Conservation (phyloP, 2,113 vertebrate species). For the Ginglymostoma cirratum region DNA sequence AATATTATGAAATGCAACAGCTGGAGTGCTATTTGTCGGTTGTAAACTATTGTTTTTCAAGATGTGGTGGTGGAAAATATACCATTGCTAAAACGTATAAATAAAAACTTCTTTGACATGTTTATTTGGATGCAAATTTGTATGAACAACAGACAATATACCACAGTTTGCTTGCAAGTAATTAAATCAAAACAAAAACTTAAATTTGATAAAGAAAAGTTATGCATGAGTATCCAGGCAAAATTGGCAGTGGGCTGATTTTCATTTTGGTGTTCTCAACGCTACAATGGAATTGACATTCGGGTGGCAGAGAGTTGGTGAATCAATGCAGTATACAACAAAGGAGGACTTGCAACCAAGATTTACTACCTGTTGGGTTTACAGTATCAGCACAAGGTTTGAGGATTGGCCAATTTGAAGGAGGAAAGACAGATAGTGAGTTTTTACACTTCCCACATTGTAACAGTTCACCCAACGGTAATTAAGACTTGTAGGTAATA, state of each 20-base stretch:
- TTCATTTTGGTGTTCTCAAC: conserved; percentile 12
- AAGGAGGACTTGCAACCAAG: background rate
- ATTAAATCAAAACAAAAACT: background rate
- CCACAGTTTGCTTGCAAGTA: background rate
- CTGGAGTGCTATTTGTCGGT: background rate
- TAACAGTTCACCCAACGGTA: background rate
- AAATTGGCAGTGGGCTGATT: background rate
- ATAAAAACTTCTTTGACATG: background rate
- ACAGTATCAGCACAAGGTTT: background rate
- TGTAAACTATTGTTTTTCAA: background rate
- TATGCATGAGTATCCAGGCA: background rate
- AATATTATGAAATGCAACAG: background rate
- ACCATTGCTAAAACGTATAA: background rate
- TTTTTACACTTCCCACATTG: background rate
- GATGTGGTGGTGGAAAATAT: background rate
- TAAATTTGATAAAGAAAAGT: background rate
- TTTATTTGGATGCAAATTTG: background rate
- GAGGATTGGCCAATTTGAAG: too few relatives aligned
- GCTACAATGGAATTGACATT: background rate
- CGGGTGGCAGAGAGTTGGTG: background rate
- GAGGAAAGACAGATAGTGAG: background rate
- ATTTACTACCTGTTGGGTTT: background rate
- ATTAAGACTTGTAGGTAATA: background rate
- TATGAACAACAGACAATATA: background rate
- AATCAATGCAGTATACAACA: background rate